A percentile compares a stretch with the other conserved stretches of the same genome.
Conservation (phyloP, 2,888 invertebrate species). For the Mesorhabditis belari region DNA sequence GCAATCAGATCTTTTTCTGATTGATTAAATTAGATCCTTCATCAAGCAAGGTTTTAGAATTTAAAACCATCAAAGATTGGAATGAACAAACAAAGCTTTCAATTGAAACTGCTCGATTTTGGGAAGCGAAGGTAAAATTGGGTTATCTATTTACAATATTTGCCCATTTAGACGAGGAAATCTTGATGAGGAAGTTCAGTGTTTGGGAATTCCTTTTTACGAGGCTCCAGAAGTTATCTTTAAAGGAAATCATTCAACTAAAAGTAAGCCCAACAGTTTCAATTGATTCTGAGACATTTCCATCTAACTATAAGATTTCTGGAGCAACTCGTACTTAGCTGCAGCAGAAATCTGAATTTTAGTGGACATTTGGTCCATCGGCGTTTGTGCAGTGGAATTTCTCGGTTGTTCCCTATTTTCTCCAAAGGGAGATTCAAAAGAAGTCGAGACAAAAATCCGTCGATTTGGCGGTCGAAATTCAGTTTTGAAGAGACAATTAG, state of each 20-base stretch:
- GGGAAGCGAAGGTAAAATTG: neutral
- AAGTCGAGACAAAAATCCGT: no score
- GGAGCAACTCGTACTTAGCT: neutral
- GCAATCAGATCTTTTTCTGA: no score
- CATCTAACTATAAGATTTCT: neutral
- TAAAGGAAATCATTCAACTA: neutral
- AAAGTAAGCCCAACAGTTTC: neutral
- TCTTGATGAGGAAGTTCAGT: neutral
- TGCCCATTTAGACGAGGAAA: neutral
- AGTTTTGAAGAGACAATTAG: no score
- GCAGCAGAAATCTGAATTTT: neutral
- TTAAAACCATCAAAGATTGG: neutral
- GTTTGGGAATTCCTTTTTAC: neutral
- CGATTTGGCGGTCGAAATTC: no score
- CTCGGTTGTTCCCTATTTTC: neutral
- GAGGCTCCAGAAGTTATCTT: neutral
- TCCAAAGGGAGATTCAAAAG: no score
- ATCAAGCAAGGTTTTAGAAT: neutral
- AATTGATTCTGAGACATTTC: neutral
- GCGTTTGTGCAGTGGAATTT: neutral
- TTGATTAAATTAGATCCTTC: neutral
- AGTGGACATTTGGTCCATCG: neutral
- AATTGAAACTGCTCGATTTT: neutral
- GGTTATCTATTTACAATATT: neutral
- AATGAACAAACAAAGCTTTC: neutral